phyloP scores from a whole-genome alignment of 2,113 vertebrate genomes.

The Dryoscopus gambensis region DNA sequence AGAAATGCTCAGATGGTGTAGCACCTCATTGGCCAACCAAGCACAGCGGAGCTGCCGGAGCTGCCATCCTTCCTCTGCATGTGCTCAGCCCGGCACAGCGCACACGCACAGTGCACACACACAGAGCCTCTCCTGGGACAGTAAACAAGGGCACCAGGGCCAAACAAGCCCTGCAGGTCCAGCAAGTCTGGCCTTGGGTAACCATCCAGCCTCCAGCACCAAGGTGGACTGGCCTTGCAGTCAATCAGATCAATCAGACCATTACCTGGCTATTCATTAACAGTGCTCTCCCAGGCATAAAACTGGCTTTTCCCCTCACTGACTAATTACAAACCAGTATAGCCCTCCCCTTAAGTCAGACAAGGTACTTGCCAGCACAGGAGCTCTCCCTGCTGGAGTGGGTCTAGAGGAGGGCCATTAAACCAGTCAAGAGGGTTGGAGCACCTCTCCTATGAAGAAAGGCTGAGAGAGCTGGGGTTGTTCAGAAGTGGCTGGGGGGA shows the following conservation, averaged over 20 bases:
- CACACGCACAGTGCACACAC: background rate
- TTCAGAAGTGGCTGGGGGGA: background rate
- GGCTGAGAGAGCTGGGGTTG: background rate
- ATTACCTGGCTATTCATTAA: background rate
- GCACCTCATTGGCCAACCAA: background rate
- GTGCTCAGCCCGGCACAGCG: background rate
- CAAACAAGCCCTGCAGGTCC: background rate
- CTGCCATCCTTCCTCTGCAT: fast-evolving
- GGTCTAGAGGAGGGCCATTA: background rate
- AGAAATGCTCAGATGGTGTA: background rate
- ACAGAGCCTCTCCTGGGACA: background rate
- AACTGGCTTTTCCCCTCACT: background rate
- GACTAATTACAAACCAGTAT: background rate
- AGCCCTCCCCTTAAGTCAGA: background rate
- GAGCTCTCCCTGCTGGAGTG: background rate
- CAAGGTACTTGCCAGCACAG: background rate
- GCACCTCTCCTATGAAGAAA: background rate
- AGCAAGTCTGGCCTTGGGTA: background rate
- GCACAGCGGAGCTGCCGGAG: background rate
- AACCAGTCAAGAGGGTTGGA: background rate
- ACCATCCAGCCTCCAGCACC: background rate
- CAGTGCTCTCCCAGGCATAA: background rate
- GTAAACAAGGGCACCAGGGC: background rate
- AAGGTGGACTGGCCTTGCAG: background rate
- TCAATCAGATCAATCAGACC: background rate